phyloP scores from a whole-genome alignment of 2,113 vertebrate genomes.

The Megaceryle torquata region DNA sequence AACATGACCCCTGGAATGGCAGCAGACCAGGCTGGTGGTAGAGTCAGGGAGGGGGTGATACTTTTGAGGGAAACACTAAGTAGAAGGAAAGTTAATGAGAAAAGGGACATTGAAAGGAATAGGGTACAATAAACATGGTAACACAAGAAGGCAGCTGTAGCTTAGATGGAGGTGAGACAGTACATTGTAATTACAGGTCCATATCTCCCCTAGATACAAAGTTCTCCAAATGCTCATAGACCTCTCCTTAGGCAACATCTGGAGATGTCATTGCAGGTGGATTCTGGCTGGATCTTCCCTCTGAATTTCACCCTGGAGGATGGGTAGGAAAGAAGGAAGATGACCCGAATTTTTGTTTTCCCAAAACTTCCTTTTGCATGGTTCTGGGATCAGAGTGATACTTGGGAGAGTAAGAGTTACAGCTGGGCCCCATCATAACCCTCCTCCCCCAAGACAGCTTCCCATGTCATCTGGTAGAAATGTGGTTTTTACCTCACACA shows the following conservation, averaged over 20 bases:
- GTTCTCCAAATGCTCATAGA: neutral
- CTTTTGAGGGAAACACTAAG: neutral
- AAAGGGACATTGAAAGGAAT: neutral
- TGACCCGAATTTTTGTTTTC: neutral
- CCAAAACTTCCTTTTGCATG: neutral
- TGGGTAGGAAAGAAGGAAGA: neutral
- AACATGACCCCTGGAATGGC: neutral
- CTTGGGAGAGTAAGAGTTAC: neutral
- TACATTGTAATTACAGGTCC: neutral
- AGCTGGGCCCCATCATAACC: neutral
- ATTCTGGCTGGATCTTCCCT: neutral
- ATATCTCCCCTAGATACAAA: neutral
- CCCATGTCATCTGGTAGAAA: slow-evolving; percentile 2
- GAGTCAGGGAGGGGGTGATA: accelerated
- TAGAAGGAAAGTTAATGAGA: neutral
- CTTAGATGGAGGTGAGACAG: neutral
- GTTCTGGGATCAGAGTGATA: neutral
- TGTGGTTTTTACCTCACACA: slow-evolving; percentile 31
- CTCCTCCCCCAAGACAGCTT: neutral
- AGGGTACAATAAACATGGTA: neutral
- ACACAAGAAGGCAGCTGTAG: neutral
- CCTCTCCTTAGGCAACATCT: neutral
- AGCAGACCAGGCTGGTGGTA: neutral
- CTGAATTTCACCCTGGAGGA: neutral
- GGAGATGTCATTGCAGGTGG: neutral